A percentile compares a stretch with the other conserved stretches of the same genome.
These are phyloP conservation scores for Psettodes erumei DNA, from an alignment of 2,113 vertebrate species.

Conservation along the genomic window DNA sequence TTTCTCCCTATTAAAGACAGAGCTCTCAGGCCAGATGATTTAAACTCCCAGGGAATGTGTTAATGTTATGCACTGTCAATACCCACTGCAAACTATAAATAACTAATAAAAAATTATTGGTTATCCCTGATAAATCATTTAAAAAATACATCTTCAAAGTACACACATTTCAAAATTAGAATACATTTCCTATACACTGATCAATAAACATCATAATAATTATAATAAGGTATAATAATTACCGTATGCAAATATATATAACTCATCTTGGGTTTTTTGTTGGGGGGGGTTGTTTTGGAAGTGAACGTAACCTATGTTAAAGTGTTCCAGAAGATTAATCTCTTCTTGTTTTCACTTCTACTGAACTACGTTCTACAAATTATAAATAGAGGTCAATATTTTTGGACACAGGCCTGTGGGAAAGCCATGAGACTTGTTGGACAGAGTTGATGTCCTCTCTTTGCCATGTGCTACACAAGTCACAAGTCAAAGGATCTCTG, in stretches of 20 bases:
- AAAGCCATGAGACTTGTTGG: background rate
- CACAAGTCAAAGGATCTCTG: background rate
- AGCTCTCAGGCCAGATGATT: background rate
- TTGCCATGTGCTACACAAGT: background rate
- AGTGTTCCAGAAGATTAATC: background rate
- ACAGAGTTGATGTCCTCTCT: background rate
- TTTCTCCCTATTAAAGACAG: background rate
- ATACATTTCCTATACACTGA: background rate
- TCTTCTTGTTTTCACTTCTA: background rate
- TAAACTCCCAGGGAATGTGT: background rate
- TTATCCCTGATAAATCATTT: background rate
- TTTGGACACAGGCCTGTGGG: background rate
- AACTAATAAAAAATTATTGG: background rate
- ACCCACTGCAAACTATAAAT: background rate
- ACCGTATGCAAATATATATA: no score
- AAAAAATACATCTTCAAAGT: background rate
- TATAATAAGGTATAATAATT: background rate
- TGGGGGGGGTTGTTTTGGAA: no score
- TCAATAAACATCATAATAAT: background rate
- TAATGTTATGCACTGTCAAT: conserved; percentile 8
- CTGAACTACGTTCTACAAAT: background rate
- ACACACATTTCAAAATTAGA: background rate
- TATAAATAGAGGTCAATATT: conserved; percentile 18
- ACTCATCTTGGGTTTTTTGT: no score
- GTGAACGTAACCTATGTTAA: no score